Percentiles rank a stretch among this genome's conserved stretches.
Evolutionary conservation across 2,888 invertebrate species (phyloP).

Genomic region (Melieria crassipennis): DNA sequence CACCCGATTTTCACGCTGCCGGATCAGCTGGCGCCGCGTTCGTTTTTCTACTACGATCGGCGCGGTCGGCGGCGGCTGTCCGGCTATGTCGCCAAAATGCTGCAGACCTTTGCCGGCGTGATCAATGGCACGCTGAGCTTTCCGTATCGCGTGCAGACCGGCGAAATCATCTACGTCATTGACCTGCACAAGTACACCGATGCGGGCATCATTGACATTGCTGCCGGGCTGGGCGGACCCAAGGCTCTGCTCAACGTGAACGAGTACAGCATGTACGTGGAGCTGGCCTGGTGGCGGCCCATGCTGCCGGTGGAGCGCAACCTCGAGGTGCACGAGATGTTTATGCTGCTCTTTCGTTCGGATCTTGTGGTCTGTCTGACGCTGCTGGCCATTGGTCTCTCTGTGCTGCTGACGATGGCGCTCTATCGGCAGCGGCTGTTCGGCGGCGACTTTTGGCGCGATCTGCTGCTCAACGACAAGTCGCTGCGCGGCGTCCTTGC

Average conservation of each 20-base stretch:
- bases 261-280: neutral
- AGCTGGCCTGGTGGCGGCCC: neutral
- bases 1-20: neutral
- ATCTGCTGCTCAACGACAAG: slow-evolving; percentile 39
- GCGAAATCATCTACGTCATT: neutral
- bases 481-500: slow-evolving; percentile 46
- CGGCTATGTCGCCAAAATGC: slow-evolving; percentile 8
- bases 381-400: slow-evolving; percentile 4
- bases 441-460: neutral
- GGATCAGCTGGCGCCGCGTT: slow-evolving; percentile 9
- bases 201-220: neutral
- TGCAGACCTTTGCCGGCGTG: slow-evolving; percentile 1
- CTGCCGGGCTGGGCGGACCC: neutral
- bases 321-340: neutral
- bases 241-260: neutral
- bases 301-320: slow-evolving; percentile 10
- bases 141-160: neutral
- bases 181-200: slow-evolving; percentile 1
- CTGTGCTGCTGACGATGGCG: slow-evolving; percentile 42
- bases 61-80: neutral
- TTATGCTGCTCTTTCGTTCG: slow-evolving; percentile 2
- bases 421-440: slow-evolving; percentile 16
- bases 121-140: slow-evolving; percentile 5
- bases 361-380: neutral
- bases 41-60: slow-evolving; percentile 2